Evolutionary conservation across 23 tunicate species (phyloP), one percentile per base, ranked within the genome.

Genomic region (Styela plicata): DNA sequence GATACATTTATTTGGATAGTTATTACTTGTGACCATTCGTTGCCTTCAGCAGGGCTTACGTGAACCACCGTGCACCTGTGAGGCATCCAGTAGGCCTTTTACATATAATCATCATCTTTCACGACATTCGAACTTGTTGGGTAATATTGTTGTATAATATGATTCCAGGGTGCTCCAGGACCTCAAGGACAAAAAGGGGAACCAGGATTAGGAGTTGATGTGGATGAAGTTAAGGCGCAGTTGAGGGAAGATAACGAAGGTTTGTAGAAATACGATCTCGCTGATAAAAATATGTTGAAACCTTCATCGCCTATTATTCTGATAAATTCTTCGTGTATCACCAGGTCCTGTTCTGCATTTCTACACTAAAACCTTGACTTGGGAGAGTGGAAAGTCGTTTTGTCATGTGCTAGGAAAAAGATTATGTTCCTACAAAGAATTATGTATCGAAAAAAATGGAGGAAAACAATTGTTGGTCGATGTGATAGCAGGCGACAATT

Each of bases 341-440:
- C 13, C 57, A 44, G 57, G 57, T 44, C 57, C 57, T 5, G 13
- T 44, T 44, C 57, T 44, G 7, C 57, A 44, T 44, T 44, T 44
- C 13, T 44, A 44, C 13, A 44, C 57, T 13, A 44, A 44, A 44
- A 44, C 57, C 13, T 18, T 67, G 13, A 67, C 71, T 16, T 67
- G 71, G 71, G 31, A 67, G 22, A 67, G 31, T 27, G 31, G 71
- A 25, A 67, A 67, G 22, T 25, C 71, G 16, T 67, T 67, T 67
- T 67, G 71, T 24, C 32, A 1, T 25, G 71, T 29, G 24, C 71
- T 67, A 18, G 71, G 71, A 22, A 27, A 25, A 1, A 29, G 31
- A 67, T 67, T 67, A 0, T 67, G 71, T 0, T 27, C 32, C 24
- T 67, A 21, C 0, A 13, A 27, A 67, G 31, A 67, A 27, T 29